Percentiles rank a stretch among this genome's conserved stretches.
Conservation (phyloP, 2,888 invertebrate genomes). For the Phorcus lineatus region DNA sequence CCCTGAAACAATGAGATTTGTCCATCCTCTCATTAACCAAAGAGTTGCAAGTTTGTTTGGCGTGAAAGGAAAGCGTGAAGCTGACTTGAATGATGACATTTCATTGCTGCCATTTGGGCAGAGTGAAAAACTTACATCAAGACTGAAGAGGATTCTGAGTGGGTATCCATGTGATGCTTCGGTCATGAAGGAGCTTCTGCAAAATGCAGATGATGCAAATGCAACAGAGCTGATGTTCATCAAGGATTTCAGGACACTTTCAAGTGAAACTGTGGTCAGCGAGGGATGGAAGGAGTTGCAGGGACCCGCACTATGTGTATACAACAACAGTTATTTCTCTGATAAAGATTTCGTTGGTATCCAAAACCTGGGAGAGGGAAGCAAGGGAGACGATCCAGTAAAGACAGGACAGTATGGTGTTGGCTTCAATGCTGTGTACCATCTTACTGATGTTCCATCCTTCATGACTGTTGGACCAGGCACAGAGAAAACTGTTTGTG, state of each 20-base stretch:
- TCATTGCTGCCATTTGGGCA: constrained; percentile 62
- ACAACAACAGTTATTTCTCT: constrained; percentile 68
- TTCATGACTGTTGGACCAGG: constrained; percentile 61
- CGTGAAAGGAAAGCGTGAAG: constrained; percentile 36
- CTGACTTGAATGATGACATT: constrained; percentile 5
- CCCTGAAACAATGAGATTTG: constrained; percentile 34
- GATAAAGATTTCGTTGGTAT: constrained; percentile 67
- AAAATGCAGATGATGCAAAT: constrained; percentile 71
- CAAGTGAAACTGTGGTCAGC: constrained; percentile 52
- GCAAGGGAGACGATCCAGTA: constrained; percentile 66
- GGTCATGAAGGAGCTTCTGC: constrained; percentile 71
- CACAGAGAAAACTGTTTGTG: constrained; percentile 46
- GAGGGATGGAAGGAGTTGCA: constrained; percentile 62
- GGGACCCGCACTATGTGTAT: constrained; percentile 72
- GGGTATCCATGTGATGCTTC: constrained; percentile 68
- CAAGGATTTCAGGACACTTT: constrained; percentile 58
- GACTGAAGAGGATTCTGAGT: constrained; percentile 63
- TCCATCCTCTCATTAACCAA: constrained; percentile 45
- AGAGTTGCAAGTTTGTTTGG: constrained; percentile 52
- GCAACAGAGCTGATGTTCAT: constrained; percentile 69
- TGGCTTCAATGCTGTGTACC: constrained; percentile 73
- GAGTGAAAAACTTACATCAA: constrained; percentile 64
- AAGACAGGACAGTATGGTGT: constrained; percentile 73
- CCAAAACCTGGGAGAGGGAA: constrained; percentile 68
- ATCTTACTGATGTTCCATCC: constrained; percentile 72